Conservation (phyloP, 2,797 vertebrate species). For the Acipenser oxyrinchus region DNA sequence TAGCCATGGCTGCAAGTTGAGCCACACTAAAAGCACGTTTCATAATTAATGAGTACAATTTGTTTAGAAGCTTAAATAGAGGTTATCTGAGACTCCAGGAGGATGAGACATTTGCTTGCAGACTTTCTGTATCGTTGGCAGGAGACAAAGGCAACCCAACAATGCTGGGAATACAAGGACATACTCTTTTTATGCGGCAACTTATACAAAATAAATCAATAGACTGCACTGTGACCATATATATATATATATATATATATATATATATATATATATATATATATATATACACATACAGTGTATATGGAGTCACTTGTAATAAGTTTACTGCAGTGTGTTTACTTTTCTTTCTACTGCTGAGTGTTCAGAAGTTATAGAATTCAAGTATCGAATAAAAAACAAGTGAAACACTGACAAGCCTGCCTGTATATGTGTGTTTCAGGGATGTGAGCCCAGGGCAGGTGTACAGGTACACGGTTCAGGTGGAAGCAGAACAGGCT, state of each 20-base stretch:
- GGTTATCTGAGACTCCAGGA: constrained; percentile 25
- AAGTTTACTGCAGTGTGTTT: too few relatives aligned
- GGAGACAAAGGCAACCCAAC: constrained; percentile 29
- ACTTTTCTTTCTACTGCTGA: too few relatives aligned
- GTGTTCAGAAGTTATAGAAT: too few relatives aligned
- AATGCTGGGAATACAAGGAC: constrained; percentile 25
- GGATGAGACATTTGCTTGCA: constrained; percentile 13
- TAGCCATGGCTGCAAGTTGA: too few relatives aligned
- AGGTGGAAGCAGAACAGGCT: constrained; percentile 60
- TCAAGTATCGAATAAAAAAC: neutral
- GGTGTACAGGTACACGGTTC: constrained; percentile 74
- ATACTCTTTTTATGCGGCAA: constrained; percentile 42
- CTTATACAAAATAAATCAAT: constrained; percentile 37
- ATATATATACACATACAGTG: too few relatives aligned
- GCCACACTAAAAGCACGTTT: constrained; percentile 7
- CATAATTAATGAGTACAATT: constrained; percentile 46
- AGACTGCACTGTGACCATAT: constrained; percentile 16
- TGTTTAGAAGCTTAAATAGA: constrained; percentile 15
- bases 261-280: too few relatives aligned
- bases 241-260: too few relatives aligned
- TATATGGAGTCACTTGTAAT: too few relatives aligned
- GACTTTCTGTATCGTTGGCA: constrained; percentile 24
- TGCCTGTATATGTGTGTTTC: constrained; percentile 30
- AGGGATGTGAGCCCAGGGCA: constrained; percentile 71
- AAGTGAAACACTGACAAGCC: too few relatives aligned